Evolutionary conservation across 2,797 vertebrate species (phyloP).

Genomic region (Mormyrus proboscirostris): DNA sequence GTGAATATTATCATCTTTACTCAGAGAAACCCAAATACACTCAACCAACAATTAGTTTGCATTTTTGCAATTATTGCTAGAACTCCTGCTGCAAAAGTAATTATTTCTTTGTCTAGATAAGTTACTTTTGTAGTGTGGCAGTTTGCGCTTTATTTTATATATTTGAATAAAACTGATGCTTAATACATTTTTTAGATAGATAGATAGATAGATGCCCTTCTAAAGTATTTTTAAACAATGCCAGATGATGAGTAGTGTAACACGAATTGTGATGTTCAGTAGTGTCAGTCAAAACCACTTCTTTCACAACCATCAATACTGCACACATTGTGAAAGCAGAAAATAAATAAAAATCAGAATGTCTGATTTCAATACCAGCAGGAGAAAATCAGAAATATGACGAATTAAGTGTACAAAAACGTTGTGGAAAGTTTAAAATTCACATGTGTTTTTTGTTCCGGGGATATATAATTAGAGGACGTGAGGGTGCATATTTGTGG

Average conservation of each 20-base stretch:
- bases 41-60: not conserved
- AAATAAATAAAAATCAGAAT: not conserved
- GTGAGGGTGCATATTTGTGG: not conserved
- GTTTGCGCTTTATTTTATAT: not conserved
- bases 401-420: not conserved
- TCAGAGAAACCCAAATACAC: not conserved
- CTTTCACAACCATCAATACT: not conserved
- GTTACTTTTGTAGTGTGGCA: not conserved
- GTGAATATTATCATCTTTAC: not conserved
- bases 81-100: not conserved
- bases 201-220: not conserved
- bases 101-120: not conserved
- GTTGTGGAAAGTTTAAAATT: not conserved
- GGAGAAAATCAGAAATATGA: not conserved
- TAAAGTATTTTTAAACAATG: not conserved
- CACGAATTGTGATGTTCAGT: not conserved
- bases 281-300: not conserved
- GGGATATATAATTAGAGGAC: constrained; percentile 1
- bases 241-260: not conserved
- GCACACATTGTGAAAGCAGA: not conserved
- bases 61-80: not conserved
- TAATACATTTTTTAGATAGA: not conserved
- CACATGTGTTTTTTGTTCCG: not conserved
- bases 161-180: not conserved
- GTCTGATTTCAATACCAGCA: not conserved